Base-by-base conservation (phyloP, 2,888 invertebrate genomes). In the Mycalesis mineus region DNA sequence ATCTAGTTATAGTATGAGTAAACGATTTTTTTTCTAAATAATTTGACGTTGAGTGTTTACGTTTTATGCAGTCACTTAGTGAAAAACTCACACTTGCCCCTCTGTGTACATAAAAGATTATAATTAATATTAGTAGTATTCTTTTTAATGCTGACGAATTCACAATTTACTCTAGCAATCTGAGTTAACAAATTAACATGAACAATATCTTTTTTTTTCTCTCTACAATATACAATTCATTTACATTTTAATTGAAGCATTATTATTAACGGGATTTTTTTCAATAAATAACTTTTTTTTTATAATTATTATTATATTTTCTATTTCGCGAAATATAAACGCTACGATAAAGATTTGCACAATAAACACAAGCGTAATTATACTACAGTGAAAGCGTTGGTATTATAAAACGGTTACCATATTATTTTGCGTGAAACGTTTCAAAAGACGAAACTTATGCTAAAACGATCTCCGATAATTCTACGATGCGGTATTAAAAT, bases 171-270 rank as follows among this genome's bases (percentile, higher is more conserved):
- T 81, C 84, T 85, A 86, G 83, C 85, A 84, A 84, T 83, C 81
- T 80, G 82, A 83, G 76, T 84, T 62, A 68, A 68, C 67, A 84
- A 87, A 87, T 76, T 76, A 87, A 85, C 80, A 77, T 77, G 78
- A 78, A 76, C 78, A 80, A 80, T 81, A 82, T 74, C 73, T 78
- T 77, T 82, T 82, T n/a, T 72, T 77, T 11, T 36, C 36, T 73
- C 78, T 74, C 77, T 82, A 82, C 71, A 86, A 84, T 85, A 84
- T 87, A 87, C 86, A 84, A 81, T 79, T 70, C 74, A 78, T 83
- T 82, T 84, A 85, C 80, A 85, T 76, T 36, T 80, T 72, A 76
- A 80, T 82, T 68, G 77, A 84, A 86, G 87, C 85, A 79, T 22
- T 36, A 36, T 36, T 77, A 77, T 76, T 80, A 70, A n/a, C n/a